These are phyloP conservation scores for Pangasius larnaudii DNA, from an alignment of 2,797 vertebrate genomes.

Conservation along the genomic window DNA sequence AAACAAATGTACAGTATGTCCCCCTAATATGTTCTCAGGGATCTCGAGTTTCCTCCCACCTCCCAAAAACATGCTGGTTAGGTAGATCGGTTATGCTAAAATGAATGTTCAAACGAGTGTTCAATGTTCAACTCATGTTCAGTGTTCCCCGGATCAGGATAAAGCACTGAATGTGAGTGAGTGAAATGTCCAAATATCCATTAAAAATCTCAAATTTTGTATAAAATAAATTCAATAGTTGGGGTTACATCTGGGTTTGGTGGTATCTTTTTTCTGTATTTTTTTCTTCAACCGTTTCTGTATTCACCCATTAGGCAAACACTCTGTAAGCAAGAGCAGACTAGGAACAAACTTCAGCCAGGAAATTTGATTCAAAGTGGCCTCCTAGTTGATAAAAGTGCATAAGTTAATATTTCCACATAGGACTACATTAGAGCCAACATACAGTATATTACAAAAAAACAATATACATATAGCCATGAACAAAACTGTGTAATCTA, in stretches of 20 bases:
- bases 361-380: too few relatives aligned
- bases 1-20: background rate
- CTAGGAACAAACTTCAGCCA: too few relatives aligned
- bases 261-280: too few relatives aligned
- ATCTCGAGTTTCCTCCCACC: background rate
- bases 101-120: background rate
- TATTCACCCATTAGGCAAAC: too few relatives aligned
- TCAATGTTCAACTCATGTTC: background rate
- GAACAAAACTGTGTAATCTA: background rate
- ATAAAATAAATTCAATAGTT: too few relatives aligned
- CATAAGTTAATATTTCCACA: too few relatives aligned
- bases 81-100: background rate
- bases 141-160: background rate
- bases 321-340: too few relatives aligned
- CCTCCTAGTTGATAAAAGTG: too few relatives aligned
- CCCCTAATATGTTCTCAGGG: too few relatives aligned
- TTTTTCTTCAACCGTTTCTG: too few relatives aligned
- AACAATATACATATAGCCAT: background rate
- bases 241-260: too few relatives aligned
- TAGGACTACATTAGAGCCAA: background rate
- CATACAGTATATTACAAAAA: background rate
- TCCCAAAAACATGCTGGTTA: background rate
- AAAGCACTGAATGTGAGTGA: background rate
- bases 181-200: background rate
- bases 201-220: too few relatives aligned